Conservation (phyloP, 2,113 vertebrate genomes). For the Sylvietta virens region DNA sequence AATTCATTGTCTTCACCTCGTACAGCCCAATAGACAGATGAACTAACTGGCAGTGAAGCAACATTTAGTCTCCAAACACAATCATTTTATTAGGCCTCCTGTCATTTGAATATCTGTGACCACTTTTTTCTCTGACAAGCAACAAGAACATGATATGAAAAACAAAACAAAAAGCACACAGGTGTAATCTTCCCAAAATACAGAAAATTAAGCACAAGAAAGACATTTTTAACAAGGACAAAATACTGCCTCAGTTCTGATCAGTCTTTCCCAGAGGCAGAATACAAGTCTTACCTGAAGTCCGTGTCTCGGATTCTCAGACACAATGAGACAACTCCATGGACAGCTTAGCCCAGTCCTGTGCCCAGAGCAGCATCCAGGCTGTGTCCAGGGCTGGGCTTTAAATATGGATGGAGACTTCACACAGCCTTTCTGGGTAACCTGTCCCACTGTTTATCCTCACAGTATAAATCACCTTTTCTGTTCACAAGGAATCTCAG, state of each 20-base stretch:
- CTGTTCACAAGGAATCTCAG: background rate
- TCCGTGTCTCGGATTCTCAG: background rate
- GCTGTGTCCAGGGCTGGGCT: background rate
- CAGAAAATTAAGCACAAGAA: background rate
- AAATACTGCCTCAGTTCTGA: background rate
- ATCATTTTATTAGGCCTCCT: background rate
- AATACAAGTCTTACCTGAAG: background rate
- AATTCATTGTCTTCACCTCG: background rate
- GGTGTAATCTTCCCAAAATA: background rate
- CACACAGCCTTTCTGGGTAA: background rate
- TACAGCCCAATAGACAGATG: background rate
- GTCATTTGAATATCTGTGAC: background rate
- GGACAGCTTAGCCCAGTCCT: accelerated
- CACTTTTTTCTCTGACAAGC: background rate
- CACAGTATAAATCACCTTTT: background rate
- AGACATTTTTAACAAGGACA: background rate
- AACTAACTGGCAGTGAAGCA: background rate
- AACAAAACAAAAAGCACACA: background rate
- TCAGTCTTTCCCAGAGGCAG: background rate
- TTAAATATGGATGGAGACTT: background rate
- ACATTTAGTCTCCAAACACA: background rate
- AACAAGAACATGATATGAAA: background rate
- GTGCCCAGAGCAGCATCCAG: background rate
- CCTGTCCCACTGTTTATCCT: background rate
- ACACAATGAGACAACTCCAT: background rate